Base-by-base conservation (phyloP, 1,140 invertebrate species). In the Stratiolaelaps scimitus region DNA sequence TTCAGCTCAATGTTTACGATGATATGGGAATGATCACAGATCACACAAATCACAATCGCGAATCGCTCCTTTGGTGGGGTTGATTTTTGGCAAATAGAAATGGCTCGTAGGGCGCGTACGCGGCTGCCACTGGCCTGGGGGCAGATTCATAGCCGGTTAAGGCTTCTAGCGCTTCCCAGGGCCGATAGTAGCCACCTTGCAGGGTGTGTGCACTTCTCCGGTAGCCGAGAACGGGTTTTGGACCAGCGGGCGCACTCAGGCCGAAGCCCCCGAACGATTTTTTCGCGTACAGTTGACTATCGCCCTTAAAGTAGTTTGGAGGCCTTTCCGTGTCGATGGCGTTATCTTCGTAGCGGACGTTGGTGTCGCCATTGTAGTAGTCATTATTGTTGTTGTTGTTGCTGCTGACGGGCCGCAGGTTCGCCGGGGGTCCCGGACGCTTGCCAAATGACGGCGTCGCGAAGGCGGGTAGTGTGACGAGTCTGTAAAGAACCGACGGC, bases 271-370 rank as follows among this genome's bases (percentile, higher is more conserved):
- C 53, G 23, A 60, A 60, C 13, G 53, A 26, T 15, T 60, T 60
- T 23, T 60, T 60, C 26, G 26, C 23, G 23, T 60, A 60, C 15
- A 60, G 53, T 6, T 10, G 53, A 5, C 53, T 26, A 26, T 60
- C 53, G 20, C 53, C 53, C 34, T 60, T 60, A 23, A 60, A 60
- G 23, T 60, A 60, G 20, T 29, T 26, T 6, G 23, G 53, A 6
- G 53, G 53, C 34, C 34, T 4, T 34, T 26, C 53, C 26, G 53
- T 60, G 17, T 60, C 53, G 53, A 60, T 60, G 53, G 15, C 34
- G 53, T 60, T 60, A 17, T 60, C 53, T 15, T 60, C 53, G 10
- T 40, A 40, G 34, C 10, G 34, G 34, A 40, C 10, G 34, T 40
- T 40, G 34, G 4, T 40, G 10, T 10, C 34, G 4, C 10, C 10